phyloP scores from a whole-genome alignment of 2,113 vertebrate species.

The Passer montanus region DNA sequence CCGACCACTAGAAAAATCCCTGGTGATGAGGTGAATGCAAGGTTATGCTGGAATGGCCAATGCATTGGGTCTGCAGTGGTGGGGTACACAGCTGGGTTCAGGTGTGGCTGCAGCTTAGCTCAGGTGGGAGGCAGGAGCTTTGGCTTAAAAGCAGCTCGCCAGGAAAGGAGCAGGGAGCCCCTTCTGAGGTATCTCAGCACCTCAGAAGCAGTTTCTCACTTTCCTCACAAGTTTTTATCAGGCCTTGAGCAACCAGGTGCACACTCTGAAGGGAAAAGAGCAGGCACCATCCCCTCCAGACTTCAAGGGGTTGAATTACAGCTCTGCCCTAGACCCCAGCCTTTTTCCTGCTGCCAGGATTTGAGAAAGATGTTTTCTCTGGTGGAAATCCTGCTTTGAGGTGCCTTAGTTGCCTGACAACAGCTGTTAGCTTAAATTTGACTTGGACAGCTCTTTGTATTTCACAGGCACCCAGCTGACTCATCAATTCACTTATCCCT shows the following conservation, averaged over 20 bases:
- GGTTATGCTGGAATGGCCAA: neutral
- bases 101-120: neutral
- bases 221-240: neutral
- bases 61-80: neutral
- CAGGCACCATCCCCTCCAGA: neutral
- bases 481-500: neutral
- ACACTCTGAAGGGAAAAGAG: neutral
- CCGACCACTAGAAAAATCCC: rapidly evolving
- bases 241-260: neutral
- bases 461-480: neutral
- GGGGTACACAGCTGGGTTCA: neutral
- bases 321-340: neutral
- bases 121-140: neutral
- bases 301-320: neutral
- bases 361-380: neutral
- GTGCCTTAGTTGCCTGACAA: neutral
- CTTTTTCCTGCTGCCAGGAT: neutral
- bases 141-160: neutral
- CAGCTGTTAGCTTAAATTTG: neutral
- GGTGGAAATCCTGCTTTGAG: neutral
- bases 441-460: neutral
- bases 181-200: neutral
- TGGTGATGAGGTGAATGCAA: neutral
- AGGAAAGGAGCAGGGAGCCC: neutral
- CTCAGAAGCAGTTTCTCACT: neutral